A percentile compares a stretch with the other conserved stretches of the same genome.
These are phyloP conservation scores for Teleogryllus occipitalis DNA, from an alignment of 1,140 invertebrate species.

Conservation along the genomic window DNA sequence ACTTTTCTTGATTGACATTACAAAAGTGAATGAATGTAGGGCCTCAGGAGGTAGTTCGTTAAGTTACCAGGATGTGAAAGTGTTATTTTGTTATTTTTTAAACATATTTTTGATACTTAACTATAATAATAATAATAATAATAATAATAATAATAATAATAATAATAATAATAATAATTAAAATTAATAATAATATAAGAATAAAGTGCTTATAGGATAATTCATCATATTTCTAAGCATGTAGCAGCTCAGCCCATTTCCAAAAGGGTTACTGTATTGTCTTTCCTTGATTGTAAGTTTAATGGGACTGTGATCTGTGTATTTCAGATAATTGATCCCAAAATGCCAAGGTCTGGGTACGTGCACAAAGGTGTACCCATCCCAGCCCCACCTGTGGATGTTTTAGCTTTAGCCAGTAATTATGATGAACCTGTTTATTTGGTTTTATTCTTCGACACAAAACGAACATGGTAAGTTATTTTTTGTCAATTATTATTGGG, in stretches of 20 bases:
- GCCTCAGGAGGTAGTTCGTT: no score
- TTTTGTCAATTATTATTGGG: not conserved
- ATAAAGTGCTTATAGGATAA: not conserved
- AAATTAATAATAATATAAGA: not conserved
- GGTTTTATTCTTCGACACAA: conserved; percentile 91
- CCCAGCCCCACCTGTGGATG: conserved; percentile 85
- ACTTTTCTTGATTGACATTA: no score
- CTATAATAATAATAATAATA: no score
- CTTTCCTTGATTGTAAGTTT: not conserved
- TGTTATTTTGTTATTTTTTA: no score
- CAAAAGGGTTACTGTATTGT: not conserved
- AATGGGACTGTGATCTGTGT: not conserved
- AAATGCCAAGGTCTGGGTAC: conserved; percentile 79
- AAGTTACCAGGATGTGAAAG: no score
- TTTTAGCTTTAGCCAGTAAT: conserved; percentile 72
- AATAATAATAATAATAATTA: not conserved
- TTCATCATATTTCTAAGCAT: not conserved
- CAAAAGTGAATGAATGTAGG: no score
- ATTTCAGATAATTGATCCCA: conserved; percentile 78
- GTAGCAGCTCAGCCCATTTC: not conserved
- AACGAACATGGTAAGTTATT: conserved; percentile 72
- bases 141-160: no score
- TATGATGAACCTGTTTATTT: conserved; percentile 75
- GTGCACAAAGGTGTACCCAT: conserved; percentile 88
- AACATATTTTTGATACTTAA: no score